Evolutionary conservation across 2,888 invertebrate species (phyloP), one percentile per base, ranked within the genome.

Genomic region (Tethea ocularis): DNA sequence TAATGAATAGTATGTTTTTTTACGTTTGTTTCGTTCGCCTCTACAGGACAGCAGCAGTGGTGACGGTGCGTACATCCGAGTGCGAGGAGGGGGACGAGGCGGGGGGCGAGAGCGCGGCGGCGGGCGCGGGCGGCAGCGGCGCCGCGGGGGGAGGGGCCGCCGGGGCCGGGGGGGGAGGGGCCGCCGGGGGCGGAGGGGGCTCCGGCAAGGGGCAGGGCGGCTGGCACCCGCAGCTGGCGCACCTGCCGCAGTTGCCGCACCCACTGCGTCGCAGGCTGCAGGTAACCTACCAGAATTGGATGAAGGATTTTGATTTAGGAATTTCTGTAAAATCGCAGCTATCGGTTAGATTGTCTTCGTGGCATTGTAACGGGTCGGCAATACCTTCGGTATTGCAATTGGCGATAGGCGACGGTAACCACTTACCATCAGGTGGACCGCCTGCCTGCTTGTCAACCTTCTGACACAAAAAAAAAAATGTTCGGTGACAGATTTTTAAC

Each of bases 191-290:
- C 67, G 56, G 52, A 10, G 11, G 11, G 11, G 66, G 55, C 57
- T 66, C 58, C n/a, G 38, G 38, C 36, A 60, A 61, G 56, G 69
- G 62, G 56, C 17, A 64, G 26, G 84, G 85, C 64, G 91, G 94
- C 57, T 91, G 94, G 74, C 94, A 94, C 84, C 94, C 94, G 69
- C 94, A 94, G 85, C 86, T 94, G 61, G 93, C 95, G 64, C 94
- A 94, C 79, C 84, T 95, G 80, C 94, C 94, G 63, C 94, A 94
- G 78, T 76, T 94, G 77, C 93, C 94, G 68, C 93, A 94, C 75
- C 93, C 94, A 66, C 83, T 91, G 71, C 83, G 85, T 2, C 75
- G 85, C 61, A 71, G 84, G 36, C 72, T 83, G 69, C 85, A 86
- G 88, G 89, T 86, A 63, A 2, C 1, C n/a, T 13, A 5, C 29